These are phyloP conservation scores for Pseudomyrmex concolor DNA, from an alignment of 1,140 invertebrate genomes.

Conservation along the genomic window DNA sequence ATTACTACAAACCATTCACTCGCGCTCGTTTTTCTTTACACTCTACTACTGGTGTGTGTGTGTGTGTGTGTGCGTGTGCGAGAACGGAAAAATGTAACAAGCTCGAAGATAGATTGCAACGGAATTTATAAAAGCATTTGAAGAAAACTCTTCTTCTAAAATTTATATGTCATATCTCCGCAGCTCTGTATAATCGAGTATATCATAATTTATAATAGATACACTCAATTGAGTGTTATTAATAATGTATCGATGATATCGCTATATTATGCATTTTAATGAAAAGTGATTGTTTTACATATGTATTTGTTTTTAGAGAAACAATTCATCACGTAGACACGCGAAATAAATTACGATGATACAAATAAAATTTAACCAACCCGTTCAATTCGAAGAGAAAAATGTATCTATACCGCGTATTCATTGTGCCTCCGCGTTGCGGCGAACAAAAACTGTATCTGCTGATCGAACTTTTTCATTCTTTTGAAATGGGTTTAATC, in stretches of 20 bases:
- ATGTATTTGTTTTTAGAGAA: background rate
- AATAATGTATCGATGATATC: background rate
- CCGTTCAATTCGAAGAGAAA: background rate
- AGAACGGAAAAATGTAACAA: constrained; percentile 36
- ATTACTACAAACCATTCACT: background rate
- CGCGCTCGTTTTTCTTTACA: constrained; percentile 6
- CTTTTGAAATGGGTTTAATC: constrained; percentile 54
- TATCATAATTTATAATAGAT: background rate
- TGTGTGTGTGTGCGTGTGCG: no score
- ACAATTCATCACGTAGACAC: no score
- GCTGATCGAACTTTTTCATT: constrained; percentile 23
- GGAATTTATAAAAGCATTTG: background rate
- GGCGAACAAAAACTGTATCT: constrained; percentile 18
- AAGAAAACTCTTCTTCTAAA: background rate
- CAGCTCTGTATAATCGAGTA: background rate
- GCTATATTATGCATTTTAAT: background rate
- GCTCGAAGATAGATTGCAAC: constrained; percentile 8
- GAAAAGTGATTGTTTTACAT: background rate
- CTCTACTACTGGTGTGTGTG: background rate
- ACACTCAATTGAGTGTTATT: background rate
- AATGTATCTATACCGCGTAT: constrained; percentile 12
- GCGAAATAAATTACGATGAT: background rate
- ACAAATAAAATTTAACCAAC: background rate
- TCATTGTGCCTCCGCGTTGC: constrained; percentile 7
- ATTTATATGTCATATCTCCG: background rate